A percentile compares a stretch with the other conserved stretches of the same genome.
Conservation (phyloP, 1,140 invertebrate species). For the Drosophila seguyi region DNA sequence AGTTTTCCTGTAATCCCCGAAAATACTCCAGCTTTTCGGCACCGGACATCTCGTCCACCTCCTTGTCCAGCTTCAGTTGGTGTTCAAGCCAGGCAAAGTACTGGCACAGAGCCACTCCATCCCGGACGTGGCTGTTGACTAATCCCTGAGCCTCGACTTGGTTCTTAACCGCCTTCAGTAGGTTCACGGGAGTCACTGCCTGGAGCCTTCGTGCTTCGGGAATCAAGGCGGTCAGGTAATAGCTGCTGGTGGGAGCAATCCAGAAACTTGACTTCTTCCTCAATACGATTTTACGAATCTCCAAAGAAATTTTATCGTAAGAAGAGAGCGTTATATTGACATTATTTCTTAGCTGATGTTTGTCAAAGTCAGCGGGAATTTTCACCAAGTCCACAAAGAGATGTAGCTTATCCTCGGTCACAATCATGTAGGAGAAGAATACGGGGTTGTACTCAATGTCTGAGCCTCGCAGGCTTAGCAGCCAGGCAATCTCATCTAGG, state of each 20-base stretch:
- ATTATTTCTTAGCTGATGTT: slow-evolving; percentile 88
- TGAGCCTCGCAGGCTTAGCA: slow-evolving; percentile 96
- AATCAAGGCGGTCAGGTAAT: slow-evolving; percentile 88
- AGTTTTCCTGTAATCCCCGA: slow-evolving; percentile 91
- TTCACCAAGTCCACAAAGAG: slow-evolving; percentile 91
- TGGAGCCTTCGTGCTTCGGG: slow-evolving; percentile 86
- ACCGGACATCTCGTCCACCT: slow-evolving; percentile 94
- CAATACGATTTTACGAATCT: slow-evolving; percentile 82
- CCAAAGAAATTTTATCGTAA: slow-evolving; percentile 87
- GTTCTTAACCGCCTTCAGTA: slow-evolving; percentile 97
- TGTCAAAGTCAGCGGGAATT: slow-evolving; percentile 86
- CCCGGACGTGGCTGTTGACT: slow-evolving; percentile 93
- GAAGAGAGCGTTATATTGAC: slow-evolving; percentile 86
- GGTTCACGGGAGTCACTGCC: slow-evolving; percentile 86
- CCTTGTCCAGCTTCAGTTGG: slow-evolving; percentile 87
- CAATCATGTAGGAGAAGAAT: slow-evolving; percentile 95
- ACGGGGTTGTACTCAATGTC: slow-evolving; percentile 99
- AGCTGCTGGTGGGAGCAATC: slow-evolving; percentile 90
- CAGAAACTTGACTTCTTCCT: slow-evolving; percentile 86
- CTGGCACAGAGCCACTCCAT: slow-evolving; percentile 96
- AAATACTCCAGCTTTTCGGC: slow-evolving; percentile 93
- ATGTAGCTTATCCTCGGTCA: slow-evolving; percentile 88
- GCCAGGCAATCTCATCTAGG: slow-evolving; percentile 96
- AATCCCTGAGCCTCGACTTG: slow-evolving; percentile 94
- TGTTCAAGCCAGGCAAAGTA: slow-evolving; percentile 98